phyloP scores from a whole-genome alignment of 1,140 invertebrate genomes.

The Aphidius ervi region DNA sequence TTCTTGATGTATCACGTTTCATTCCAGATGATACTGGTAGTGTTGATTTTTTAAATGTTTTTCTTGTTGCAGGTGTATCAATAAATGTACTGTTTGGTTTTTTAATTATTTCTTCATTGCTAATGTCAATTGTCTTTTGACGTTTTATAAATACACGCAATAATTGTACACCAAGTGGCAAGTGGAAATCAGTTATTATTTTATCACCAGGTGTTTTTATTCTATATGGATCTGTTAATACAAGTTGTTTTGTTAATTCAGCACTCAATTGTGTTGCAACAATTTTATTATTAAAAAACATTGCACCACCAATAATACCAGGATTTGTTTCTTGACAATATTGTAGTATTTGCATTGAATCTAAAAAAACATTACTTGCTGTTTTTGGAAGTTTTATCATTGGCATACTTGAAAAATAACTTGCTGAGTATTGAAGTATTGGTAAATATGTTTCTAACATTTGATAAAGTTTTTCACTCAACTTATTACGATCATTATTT shows the following conservation, averaged over 20 bases:
- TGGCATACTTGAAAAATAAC: conserved; percentile 74
- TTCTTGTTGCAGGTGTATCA: conserved; percentile 19
- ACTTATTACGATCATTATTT: conserved; percentile 58
- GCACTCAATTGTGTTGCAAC: conserved; percentile 72
- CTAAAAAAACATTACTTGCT: conserved; percentile 74
- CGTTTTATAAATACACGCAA: conserved; percentile 69
- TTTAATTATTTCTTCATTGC: conserved; percentile 22
- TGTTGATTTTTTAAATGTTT: conserved; percentile 37
- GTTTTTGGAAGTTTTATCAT: conserved; percentile 75
- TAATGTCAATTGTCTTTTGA: conserved; percentile 57
- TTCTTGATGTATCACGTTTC: conserved; percentile 71
- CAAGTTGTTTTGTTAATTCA: conserved; percentile 69
- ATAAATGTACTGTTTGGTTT: conserved; percentile 26
- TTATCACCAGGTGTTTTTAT: conserved; percentile 74
- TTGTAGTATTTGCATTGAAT: conserved; percentile 75
- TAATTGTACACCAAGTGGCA: conserved; percentile 74
- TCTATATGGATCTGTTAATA: conserved; percentile 74
- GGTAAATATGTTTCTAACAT: conserved; percentile 82
- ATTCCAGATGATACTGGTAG: conserved; percentile 50
- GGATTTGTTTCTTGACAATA: conserved; percentile 65
- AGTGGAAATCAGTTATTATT: conserved; percentile 62
- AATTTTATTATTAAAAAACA: conserved; percentile 73
- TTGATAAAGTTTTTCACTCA: conserved; percentile 73
- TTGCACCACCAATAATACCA: conserved; percentile 70
- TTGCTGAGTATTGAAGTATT: conserved; percentile 70